Evolutionary conservation across 2,113 vertebrate species (phyloP), one percentile per base, ranked within the genome.

Genomic region (Apodemus speciosus): DNA sequence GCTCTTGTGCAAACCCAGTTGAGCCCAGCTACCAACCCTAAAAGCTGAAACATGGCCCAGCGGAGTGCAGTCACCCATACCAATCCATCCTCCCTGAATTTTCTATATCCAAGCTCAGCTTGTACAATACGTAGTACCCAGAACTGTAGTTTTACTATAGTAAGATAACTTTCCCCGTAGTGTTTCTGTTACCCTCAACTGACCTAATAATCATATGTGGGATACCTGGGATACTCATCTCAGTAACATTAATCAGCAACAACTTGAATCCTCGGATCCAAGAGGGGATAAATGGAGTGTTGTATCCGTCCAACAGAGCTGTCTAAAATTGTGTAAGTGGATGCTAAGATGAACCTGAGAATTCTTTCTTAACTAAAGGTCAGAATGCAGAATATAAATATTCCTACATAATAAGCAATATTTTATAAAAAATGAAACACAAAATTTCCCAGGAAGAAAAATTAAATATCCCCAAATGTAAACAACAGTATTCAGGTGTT

Each of bases 331-430:
- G 38, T 51, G 32, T 71, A 66, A 83, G 64, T 77, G 15, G 68
- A 94, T 86, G 8, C 85, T 60, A n/a, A 87, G 89, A 60, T 53
- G 86, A 69, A 9, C 68, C 43, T 87, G 35, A 62, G 72, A 88
- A 69, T 79, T 79, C 13, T 80, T 73, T n/a, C n/a, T n/a, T 84
- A 68, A 46, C 10, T n/a, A 62, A 85, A 64, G 13, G 1, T 80
- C 69, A 88, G 68, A 94, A 88, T 68, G 32, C 51, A 85, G 38
- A 32, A 64, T 49, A 84, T 66, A 84, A 9, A 83, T 83, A 30
- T 13, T 35, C 20, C 64, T 46, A 30, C 6, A 30, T 85, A 53
- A 62, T 62, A 25, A 49, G 9, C 62, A 79, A 49, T 88, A 38
- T 64, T 91, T 81, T 16, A 20, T 43, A 83, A 89, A 46, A 46